Percentiles rank a stretch among this genome's conserved stretches.
phyloP scores from a whole-genome alignment of 2,888 invertebrate genomes.

The Amorpha juglandis region DNA sequence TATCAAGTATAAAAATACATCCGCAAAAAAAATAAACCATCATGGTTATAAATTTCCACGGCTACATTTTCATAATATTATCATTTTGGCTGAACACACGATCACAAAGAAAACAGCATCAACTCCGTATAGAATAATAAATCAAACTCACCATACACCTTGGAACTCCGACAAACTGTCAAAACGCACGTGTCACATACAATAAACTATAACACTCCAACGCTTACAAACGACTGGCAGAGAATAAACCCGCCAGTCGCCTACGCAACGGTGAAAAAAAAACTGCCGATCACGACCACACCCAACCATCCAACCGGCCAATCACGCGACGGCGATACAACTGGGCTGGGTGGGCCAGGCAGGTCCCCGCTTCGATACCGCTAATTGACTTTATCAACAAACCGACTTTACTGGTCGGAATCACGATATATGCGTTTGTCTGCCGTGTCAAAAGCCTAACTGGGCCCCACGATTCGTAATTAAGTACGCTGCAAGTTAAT shows the following conservation, averaged over 20 bases:
- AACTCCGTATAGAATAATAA: conserved; percentile 55
- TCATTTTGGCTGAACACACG: background rate
- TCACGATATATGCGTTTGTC: conserved; percentile 83
- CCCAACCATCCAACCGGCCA: conserved; percentile 75
- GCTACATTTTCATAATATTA: too few species aligned
- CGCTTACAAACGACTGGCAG: conserved; percentile 80
- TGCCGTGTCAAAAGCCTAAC: conserved; percentile 82
- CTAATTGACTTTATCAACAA: conserved; percentile 85
- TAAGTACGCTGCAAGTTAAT: conserved; percentile 73
- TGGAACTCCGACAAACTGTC: conserved; percentile 70
- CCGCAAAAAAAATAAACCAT: too few species aligned
- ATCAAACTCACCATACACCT: conserved; percentile 51
- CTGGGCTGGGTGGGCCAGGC: conserved; percentile 75
- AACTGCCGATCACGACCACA: conserved; percentile 70
- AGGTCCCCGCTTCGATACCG: conserved; percentile 81
- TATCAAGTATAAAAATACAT: too few species aligned
- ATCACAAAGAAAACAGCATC: conserved; percentile 1
- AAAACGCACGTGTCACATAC: conserved; percentile 42
- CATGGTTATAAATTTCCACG: too few species aligned
- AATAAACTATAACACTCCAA: conserved; percentile 82
- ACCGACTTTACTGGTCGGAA: conserved; percentile 82
- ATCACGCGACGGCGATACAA: conserved; percentile 63
- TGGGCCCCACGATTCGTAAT: conserved; percentile 76
- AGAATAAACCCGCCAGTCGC: conserved; percentile 78
- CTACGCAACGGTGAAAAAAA: conserved; percentile 74